A percentile compares a stretch with the other conserved stretches of the same genome.
phyloP scores from a whole-genome alignment of 1,140 invertebrate species.

The Tetramorium alpestre region DNA sequence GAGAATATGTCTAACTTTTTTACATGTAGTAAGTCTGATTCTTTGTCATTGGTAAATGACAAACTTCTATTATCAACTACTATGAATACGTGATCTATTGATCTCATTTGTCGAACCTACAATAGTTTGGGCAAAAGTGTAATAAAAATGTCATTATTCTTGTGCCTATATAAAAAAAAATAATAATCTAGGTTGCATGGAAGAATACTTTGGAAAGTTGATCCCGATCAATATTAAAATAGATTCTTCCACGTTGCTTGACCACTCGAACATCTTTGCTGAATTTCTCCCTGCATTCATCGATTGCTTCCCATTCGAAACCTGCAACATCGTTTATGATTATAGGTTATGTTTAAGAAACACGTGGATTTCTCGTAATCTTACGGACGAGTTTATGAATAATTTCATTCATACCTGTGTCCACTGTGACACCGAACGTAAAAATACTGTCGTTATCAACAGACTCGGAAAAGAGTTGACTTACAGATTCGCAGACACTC shows the following conservation, averaged over 20 bases:
- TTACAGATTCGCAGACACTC: slow-evolving; percentile 60
- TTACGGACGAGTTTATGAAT: neutral
- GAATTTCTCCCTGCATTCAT: slow-evolving; percentile 86
- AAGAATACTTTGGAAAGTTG: slow-evolving; percentile 78
- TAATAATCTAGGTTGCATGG: neutral
- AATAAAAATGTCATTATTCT: neutral
- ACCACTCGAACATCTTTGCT: slow-evolving; percentile 71
- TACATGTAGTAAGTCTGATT: slow-evolving; percentile 75
- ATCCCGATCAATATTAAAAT: slow-evolving; percentile 81
- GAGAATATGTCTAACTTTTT: slow-evolving; percentile 70
- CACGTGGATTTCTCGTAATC: slow-evolving; percentile 25
- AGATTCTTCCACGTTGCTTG: slow-evolving; percentile 85
- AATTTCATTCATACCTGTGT: slow-evolving; percentile 70
- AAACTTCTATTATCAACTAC: slow-evolving; percentile 77
- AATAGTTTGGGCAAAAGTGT: slow-evolving; percentile 34
- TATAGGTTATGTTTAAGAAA: slow-evolving; percentile 59
- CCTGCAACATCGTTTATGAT: slow-evolving; percentile 76
- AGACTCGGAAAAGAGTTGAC: slow-evolving; percentile 69
- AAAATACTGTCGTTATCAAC: slow-evolving; percentile 63
- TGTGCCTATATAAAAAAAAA: neutral
- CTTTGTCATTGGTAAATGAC: slow-evolving; percentile 75
- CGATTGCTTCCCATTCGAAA: slow-evolving; percentile 86
- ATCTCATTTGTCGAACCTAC: slow-evolving; percentile 84
- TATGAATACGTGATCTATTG: slow-evolving; percentile 85
- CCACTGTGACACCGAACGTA: slow-evolving; percentile 72